Percentiles rank a stretch among this genome's conserved stretches.
These are phyloP conservation scores for Bos taurus DNA, from an alignment of 2,113 vertebrate species.

Conservation along the genomic window ARS-UCD2.0 NC_037349.1:26457501-26458000, in stretches of 20 bases:
- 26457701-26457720: neutral
- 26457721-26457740: neutral
- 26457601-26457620: neutral
- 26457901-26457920: neutral
- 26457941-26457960: neutral
- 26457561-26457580: neutral
- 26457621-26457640: neutral
- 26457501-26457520: neutral
- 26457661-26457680: neutral
- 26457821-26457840: neutral
- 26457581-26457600: neutral
- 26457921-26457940: no score
- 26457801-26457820: neutral
- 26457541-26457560: accelerated
- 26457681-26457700: neutral
- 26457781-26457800: neutral
- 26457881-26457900: neutral
- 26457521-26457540: neutral
- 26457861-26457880: neutral
- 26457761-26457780: neutral
- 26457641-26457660: neutral
- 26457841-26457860: neutral
- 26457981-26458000: neutral
- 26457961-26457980: neutral
- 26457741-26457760: neutral